Evolutionary conservation across 2,888 invertebrate species (phyloP).

Genomic region (Cerastoderma edule): DNA sequence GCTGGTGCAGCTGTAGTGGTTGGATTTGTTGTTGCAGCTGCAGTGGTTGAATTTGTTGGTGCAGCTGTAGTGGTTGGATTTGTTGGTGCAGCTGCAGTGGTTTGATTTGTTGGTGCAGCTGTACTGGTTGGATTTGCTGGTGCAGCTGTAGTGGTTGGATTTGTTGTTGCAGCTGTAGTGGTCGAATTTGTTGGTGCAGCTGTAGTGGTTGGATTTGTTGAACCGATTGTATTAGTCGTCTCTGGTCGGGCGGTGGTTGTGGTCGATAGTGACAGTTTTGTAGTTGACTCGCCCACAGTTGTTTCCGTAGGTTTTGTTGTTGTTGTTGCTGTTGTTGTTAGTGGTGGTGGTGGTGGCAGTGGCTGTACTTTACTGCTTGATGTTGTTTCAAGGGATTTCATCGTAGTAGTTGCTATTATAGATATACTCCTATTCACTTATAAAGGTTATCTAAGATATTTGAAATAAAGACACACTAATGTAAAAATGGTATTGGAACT

Average conservation of each 20-base stretch:
- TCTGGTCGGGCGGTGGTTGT: neutral
- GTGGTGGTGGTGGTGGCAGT: neutral
- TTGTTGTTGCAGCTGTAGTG: neutral
- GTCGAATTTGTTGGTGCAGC: neutral
- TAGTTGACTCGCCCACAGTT: no score
- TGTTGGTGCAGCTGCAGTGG: neutral
- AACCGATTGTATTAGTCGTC: neutral
- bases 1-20: neutral
- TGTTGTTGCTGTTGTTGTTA: no score
- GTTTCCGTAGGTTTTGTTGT: no score
- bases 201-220: neutral
- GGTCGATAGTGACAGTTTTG: neutral
- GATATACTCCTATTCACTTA: no score
- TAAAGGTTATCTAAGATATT: no score
- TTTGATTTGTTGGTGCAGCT: neutral
- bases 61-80: conserved; percentile 3
- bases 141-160: neutral
- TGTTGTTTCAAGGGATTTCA: no score
- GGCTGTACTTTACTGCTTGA: no score
- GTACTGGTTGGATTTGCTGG: neutral
- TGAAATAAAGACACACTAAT: no score
- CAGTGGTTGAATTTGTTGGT: neutral
- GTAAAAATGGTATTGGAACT: no score
- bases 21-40: conserved; percentile 10
- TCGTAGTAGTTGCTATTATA: no score